Evolutionary conservation across 2,797 vertebrate genomes (phyloP).

Genomic region (Melanotaenia parkinsoni): DNA sequence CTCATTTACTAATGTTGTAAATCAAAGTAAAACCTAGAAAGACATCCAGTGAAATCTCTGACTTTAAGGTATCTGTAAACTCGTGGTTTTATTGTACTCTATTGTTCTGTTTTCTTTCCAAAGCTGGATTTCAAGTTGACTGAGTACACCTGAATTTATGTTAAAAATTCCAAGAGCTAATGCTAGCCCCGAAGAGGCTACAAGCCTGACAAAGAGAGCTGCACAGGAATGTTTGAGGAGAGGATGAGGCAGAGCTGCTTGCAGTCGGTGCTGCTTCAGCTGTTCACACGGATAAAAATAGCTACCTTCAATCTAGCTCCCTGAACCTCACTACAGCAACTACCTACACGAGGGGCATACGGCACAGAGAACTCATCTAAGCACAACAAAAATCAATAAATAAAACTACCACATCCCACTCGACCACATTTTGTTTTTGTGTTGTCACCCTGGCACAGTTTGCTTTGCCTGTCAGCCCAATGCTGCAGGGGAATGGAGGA

Average conservation of each 20-base stretch:
- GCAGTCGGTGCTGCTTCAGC: slow-evolving; percentile 62
- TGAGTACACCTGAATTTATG: slow-evolving; percentile 1
- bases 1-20: slow-evolving; percentile 4
- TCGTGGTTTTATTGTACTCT: neutral
- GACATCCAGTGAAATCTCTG: slow-evolving; percentile 1
- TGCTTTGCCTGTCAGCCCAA: slow-evolving; percentile 10
- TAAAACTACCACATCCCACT: slow-evolving; percentile 13
- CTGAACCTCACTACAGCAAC: slow-evolving; percentile 25
- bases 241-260: slow-evolving; percentile 35
- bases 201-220: slow-evolving; percentile 9
- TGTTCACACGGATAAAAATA: slow-evolving; percentile 76
- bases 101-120: slow-evolving; percentile 18
- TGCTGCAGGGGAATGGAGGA: slow-evolving; percentile 28
- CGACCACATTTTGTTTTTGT: slow-evolving; percentile 11
- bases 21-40: neutral
- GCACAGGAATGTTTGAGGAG: slow-evolving; percentile 43
- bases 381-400: slow-evolving; percentile 13
- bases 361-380: slow-evolving; percentile 21
- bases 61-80: neutral
- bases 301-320: slow-evolving; percentile 27
- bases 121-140: slow-evolving; percentile 2
- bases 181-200: slow-evolving; percentile 30
- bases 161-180: slow-evolving; percentile 37
- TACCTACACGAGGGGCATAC: slow-evolving; percentile 24
- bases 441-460: slow-evolving; percentile 16